phyloP scores from a whole-genome alignment of 1,140 invertebrate genomes.

The Drosophila azteca region DNA sequence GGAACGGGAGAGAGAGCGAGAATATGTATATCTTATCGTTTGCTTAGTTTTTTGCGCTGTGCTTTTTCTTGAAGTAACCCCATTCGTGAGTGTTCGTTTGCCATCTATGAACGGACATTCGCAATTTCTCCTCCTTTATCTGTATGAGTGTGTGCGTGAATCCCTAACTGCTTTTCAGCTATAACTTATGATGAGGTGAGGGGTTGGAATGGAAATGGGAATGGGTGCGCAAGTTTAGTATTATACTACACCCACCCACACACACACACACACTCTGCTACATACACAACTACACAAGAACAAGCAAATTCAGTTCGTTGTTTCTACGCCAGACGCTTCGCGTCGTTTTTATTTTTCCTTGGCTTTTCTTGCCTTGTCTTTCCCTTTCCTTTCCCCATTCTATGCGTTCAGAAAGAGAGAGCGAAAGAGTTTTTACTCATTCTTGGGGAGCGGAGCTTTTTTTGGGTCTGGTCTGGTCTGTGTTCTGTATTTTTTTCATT shows the following conservation, averaged over 20 bases:
- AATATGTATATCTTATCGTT: constrained; percentile 28
- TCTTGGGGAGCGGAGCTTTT: constrained; percentile 59
- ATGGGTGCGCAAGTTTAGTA: constrained; percentile 45
- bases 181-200: constrained; percentile 12
- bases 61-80: constrained; percentile 62
- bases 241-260: constrained; percentile 22
- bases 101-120: constrained; percentile 21
- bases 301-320: constrained; percentile 5
- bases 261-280: constrained; percentile 4
- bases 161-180: constrained; percentile 26
- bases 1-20: constrained; percentile 14
- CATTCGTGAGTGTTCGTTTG: constrained; percentile 35
- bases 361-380: constrained; percentile 28
- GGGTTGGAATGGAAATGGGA: constrained; percentile 9
- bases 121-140: constrained; percentile 46
- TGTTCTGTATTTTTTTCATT: constrained; percentile 29
- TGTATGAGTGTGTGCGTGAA: neutral
- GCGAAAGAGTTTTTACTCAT: constrained; percentile 53
- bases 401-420: constrained; percentile 30
- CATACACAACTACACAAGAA: constrained; percentile 9
- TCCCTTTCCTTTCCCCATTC: constrained; percentile 14
- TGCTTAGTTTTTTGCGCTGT: constrained; percentile 49
- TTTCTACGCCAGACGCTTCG: constrained; percentile 44
- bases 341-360: constrained; percentile 33
- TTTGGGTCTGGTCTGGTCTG: neutral